Percentiles rank a stretch among this genome's conserved stretches.
Evolutionary conservation across 2,797 vertebrate genomes (phyloP).

Genomic region (Sebastes vulpes): DNA sequence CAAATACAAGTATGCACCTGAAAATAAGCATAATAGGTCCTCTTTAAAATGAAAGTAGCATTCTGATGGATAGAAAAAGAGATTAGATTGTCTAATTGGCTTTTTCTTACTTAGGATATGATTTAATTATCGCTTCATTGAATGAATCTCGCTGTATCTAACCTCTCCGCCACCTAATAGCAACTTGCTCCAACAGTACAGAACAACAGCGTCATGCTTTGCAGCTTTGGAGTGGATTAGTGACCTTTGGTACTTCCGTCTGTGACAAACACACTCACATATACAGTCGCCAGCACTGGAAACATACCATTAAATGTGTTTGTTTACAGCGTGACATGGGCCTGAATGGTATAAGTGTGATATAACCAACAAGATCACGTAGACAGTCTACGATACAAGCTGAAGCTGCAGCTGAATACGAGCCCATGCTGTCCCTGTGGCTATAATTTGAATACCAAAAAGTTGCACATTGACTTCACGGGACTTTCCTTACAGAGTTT

Average conservation of each 20-base stretch:
- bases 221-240: constrained; percentile 66
- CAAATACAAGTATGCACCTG: too few species aligned
- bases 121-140: not conserved
- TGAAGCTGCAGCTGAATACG: not conserved
- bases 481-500: constrained; percentile 56
- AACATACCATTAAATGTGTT: not conserved
- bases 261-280: constrained; percentile 22
- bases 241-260: constrained; percentile 50
- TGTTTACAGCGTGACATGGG: constrained; percentile 4
- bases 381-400: not conserved
- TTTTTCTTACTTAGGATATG: not conserved
- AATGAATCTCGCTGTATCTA: not conserved
- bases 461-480: constrained; percentile 36
- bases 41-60: not conserved
- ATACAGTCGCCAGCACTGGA: not conserved
- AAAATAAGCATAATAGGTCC: too few species aligned
- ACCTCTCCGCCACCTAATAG: not conserved
- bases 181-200: not conserved
- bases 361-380: not conserved
- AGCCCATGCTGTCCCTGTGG: constrained; percentile 9
- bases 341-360: not conserved
- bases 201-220: constrained; percentile 38
- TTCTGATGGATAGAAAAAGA: not conserved
- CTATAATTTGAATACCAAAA: constrained; percentile 22
- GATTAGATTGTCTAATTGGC: not conserved